These are phyloP conservation scores for Tribolium castaneum DNA, from an alignment of 1,140 invertebrate genomes.

Conservation along the genomic window DNA sequence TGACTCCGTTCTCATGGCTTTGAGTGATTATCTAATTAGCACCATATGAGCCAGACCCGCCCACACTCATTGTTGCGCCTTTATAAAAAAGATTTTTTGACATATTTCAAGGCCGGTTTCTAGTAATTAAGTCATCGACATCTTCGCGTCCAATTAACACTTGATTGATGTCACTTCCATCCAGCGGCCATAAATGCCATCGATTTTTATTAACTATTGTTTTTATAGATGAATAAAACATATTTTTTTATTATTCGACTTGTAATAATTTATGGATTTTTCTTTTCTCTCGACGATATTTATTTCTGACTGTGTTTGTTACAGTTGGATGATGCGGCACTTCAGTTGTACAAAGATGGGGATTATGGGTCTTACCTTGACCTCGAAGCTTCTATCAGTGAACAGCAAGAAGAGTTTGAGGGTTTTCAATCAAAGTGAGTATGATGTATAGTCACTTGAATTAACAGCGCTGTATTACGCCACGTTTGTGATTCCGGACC, in stretches of 20 bases:
- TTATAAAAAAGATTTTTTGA: background rate
- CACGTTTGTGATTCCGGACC: background rate
- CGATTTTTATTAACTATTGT: background rate
- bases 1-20: background rate
- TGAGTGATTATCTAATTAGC: background rate
- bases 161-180: background rate
- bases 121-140: background rate
- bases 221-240: slow-evolving; percentile 1
- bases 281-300: too few relatives aligned
- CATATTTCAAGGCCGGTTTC: background rate
- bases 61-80: background rate
- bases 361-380: slow-evolving; percentile 97
- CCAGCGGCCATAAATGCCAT: background rate
- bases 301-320: slow-evolving; percentile 61
- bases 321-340: slow-evolving; percentile 94
- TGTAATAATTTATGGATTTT: too few relatives aligned
- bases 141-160: background rate
- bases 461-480: slow-evolving; percentile 1
- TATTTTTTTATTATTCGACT: background rate
- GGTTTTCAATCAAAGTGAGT: slow-evolving; percentile 94
- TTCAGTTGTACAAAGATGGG: slow-evolving; percentile 96
- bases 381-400: slow-evolving; percentile 92
- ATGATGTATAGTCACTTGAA: slow-evolving; percentile 36
- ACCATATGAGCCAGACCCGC: background rate
- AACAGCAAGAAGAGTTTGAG: slow-evolving; percentile 96